Conservation (phyloP, 2,113 vertebrate species). For the Struthio camelus region DNA sequence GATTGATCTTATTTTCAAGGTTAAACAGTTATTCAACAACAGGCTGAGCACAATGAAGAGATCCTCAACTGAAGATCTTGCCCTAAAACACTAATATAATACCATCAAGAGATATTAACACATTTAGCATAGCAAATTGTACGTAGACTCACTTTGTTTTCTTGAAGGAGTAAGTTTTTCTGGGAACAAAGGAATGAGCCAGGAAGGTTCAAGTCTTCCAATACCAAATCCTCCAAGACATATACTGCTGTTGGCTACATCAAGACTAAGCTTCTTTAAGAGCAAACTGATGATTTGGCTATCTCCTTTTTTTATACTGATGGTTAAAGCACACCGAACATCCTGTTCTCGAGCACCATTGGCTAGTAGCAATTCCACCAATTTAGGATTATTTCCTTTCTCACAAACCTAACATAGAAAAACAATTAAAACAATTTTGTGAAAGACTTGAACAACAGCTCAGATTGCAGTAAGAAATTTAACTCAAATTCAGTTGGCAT, state of each 20-base stretch:
- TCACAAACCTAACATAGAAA: conserved; percentile 82
- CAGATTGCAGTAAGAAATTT: neutral
- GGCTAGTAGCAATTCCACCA: conserved; percentile 89
- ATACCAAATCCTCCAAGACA: conserved; percentile 92
- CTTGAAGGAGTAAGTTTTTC: conserved; percentile 74
- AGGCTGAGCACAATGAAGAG: neutral
- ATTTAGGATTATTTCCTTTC: conserved; percentile 81
- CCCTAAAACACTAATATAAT: neutral
- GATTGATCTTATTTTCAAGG: neutral
- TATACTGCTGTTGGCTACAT: conserved; percentile 87
- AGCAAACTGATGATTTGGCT: conserved; percentile 85
- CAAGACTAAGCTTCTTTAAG: conserved; percentile 87
- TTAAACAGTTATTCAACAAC: neutral
- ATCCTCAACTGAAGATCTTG: neutral
- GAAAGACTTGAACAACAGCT: neutral
- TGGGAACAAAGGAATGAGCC: conserved; percentile 89
- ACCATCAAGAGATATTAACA: neutral
- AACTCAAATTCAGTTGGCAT: neutral
- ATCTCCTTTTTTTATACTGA: conserved; percentile 84
- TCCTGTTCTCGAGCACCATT: conserved; percentile 88
- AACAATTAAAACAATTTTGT: neutral
- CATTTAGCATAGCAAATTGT: neutral
- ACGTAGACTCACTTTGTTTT: conserved; percentile 71
- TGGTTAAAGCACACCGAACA: conserved; percentile 82
- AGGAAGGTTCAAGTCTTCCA: conserved; percentile 86